These are phyloP conservation scores for Erythrocercus mccallii DNA, from an alignment of 2,113 vertebrate genomes.

Conservation along the genomic window DNA sequence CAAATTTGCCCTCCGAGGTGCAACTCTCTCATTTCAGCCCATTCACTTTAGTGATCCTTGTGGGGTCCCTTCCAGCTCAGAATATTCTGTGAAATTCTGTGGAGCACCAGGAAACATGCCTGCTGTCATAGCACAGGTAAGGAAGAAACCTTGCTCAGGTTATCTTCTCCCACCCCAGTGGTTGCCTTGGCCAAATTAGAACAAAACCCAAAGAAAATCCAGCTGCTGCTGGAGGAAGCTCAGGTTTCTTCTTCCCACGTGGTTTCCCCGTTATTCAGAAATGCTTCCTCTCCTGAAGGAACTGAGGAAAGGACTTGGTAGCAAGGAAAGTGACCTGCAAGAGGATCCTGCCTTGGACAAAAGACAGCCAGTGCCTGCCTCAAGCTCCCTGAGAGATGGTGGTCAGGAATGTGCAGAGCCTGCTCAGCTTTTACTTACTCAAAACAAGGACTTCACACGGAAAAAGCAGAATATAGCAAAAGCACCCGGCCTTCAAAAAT, in stretches of 20 bases:
- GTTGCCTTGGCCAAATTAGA: neutral
- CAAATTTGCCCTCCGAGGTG: neutral
- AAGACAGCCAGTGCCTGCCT: neutral
- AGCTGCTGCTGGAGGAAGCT: neutral
- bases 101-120: neutral
- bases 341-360: neutral
- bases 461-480: neutral
- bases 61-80: neutral
- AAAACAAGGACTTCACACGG: neutral
- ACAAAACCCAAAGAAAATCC: neutral
- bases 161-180: neutral
- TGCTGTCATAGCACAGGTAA: neutral
- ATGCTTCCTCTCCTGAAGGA: neutral
- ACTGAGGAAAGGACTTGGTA: neutral
- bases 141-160: neutral
- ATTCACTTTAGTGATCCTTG: neutral
- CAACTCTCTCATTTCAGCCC: neutral
- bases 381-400: neutral
- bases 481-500: neutral
- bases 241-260: neutral
- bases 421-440: neutral
- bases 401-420: neutral
- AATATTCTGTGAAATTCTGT: neutral
- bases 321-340: neutral
- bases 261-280: neutral